phyloP scores from a whole-genome alignment of 2,888 invertebrate species.

The Xestia c-nigrum region DNA sequence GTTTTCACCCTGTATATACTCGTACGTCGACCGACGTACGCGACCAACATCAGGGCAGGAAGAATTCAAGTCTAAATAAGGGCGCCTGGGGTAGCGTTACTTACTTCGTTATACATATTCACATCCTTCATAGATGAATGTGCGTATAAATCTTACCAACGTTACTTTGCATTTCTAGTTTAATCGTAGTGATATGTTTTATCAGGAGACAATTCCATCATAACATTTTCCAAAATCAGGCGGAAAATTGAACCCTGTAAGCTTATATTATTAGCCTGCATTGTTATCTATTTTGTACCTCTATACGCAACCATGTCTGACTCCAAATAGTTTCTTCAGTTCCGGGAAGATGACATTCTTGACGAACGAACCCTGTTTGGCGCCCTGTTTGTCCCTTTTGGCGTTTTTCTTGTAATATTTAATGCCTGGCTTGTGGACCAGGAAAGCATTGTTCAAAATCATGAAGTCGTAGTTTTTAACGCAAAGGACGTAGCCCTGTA shows the following conservation, averaged over 20 bases:
- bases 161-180: constrained; percentile 54
- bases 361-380: constrained; percentile 94
- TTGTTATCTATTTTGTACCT: constrained; percentile 54
- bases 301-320: constrained; percentile 93
- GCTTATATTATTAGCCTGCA: constrained; percentile 52
- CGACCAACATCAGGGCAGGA: no score
- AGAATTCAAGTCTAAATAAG: neutral
- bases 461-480: constrained; percentile 98
- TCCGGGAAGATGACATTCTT: constrained; percentile 96
- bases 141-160: constrained; percentile 56
- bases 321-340: constrained; percentile 95
- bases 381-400: constrained; percentile 93
- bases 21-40: no score
- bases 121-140: constrained; percentile 46
- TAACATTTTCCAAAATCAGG: constrained; percentile 75
- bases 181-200: constrained; percentile 81
- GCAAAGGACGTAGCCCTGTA: constrained; percentile 97
- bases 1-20: no score
- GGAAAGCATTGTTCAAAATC: constrained; percentile 97
- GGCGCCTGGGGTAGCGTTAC: constrained; percentile 31
- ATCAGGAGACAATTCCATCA: constrained; percentile 71
- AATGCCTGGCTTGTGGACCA: constrained; percentile 97
- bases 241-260: constrained; percentile 76
- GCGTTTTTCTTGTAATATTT: constrained; percentile 95
- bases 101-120: constrained; percentile 39